phyloP scores from a whole-genome alignment of 1,140 invertebrate species.

The Leptonema lineaticorne region DNA sequence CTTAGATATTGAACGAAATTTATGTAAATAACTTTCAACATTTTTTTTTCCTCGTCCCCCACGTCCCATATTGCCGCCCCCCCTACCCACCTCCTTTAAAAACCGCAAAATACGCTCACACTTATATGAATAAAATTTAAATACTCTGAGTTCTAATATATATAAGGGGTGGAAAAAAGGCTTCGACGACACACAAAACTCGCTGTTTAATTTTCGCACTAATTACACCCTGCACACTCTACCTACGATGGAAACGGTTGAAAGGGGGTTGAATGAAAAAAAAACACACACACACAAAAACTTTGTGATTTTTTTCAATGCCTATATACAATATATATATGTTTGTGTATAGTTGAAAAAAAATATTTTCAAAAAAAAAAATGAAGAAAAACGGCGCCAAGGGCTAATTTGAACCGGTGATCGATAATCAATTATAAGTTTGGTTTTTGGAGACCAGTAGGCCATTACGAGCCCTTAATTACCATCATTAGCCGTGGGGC shows the following conservation, averaged over 20 bases:
- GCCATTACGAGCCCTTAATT: conserved; percentile 17
- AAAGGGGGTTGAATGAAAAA: not conserved
- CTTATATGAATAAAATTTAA: too few relatives aligned
- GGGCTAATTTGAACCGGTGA: conserved; percentile 10
- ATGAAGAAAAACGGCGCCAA: not conserved
- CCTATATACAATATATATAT: too few relatives aligned
- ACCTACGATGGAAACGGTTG: too few relatives aligned
- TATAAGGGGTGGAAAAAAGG: too few relatives aligned
- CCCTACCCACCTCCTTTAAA: too few relatives aligned
- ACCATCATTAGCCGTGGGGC: conserved; percentile 17
- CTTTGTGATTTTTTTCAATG: not conserved
- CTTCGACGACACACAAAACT: conserved; percentile 1
- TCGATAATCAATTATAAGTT: conserved; percentile 19
- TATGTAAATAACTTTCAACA: conserved; percentile 5
- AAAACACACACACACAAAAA: not conserved
- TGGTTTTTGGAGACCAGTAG: not conserved
- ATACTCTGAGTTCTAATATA: too few relatives aligned
- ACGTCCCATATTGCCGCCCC: too few relatives aligned
- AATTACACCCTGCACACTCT: too few relatives aligned
- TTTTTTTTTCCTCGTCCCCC: not conserved
- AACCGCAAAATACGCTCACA: too few relatives aligned
- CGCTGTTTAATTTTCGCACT: not conserved
- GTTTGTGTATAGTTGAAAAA: too few relatives aligned
- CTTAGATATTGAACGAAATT: not conserved
- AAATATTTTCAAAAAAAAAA: not conserved